These are phyloP conservation scores for Ranitomeya variabilis DNA, from an alignment of 2,113 vertebrate genomes.

Conservation along the genomic window DNA sequence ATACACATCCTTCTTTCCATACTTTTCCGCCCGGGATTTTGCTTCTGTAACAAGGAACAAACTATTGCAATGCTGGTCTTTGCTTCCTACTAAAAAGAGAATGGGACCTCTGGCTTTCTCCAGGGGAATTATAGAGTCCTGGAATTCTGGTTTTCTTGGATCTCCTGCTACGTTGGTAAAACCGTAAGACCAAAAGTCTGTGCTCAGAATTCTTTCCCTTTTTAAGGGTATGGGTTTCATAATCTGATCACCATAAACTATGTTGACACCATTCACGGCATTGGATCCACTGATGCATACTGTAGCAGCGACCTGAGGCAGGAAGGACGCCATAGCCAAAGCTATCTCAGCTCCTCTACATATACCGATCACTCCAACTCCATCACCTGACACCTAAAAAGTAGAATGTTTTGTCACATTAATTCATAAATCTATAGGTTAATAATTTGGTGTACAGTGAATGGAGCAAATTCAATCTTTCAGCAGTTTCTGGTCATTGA, in stretches of 20 bases:
- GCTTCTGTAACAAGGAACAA: conserved; percentile 62
- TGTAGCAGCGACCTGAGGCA: conserved; percentile 60
- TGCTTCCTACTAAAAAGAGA: conserved; percentile 67
- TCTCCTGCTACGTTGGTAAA: background rate
- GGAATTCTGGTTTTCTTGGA: conserved; percentile 18
- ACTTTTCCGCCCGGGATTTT: conserved; percentile 52
- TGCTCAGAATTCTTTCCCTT: background rate
- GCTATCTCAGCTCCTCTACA: conserved; percentile 68
- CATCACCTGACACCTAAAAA: conserved; percentile 66
- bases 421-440: background rate
- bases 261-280: conserved; percentile 10
- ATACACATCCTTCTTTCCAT: background rate
- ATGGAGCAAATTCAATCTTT: too few relatives aligned
- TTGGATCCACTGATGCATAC: conserved; percentile 69
- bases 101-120: conserved; percentile 63
- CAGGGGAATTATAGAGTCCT: conserved; percentile 49
- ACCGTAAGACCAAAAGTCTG: conserved; percentile 35
- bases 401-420: background rate
- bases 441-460: too few relatives aligned
- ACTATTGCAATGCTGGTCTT: conserved; percentile 62
- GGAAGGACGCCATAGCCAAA: conserved; percentile 67
- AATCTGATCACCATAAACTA: conserved; percentile 58
- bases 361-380: conserved; percentile 63
- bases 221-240: conserved; percentile 61
- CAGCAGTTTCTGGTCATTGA: too few relatives aligned